These are phyloP conservation scores for Fregata magnificens DNA, from an alignment of 2,113 vertebrate genomes.

Conservation along the genomic window DNA sequence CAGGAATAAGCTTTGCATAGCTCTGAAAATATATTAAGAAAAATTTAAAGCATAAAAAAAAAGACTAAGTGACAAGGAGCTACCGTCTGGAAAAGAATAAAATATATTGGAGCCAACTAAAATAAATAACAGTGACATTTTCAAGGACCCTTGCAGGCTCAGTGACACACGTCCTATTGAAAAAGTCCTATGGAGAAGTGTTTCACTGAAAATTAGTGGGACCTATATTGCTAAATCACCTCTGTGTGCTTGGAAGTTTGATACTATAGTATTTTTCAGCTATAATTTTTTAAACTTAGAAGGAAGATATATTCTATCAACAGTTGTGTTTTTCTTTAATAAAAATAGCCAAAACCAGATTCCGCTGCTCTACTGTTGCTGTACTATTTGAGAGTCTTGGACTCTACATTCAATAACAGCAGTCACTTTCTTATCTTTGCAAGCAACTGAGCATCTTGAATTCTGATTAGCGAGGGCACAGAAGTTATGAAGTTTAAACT, in stretches of 20 bases:
- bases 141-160: neutral
- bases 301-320: neutral
- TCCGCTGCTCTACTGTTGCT: neutral
- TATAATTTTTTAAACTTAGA: neutral
- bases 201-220: neutral
- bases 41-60: neutral
- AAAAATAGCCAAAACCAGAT: neutral
- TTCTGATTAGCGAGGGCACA: neutral
- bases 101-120: neutral
- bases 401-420: neutral
- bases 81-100: neutral
- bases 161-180: rapidly evolving
- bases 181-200: neutral
- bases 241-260: neutral
- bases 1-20: slow-evolving; percentile 94
- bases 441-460: neutral
- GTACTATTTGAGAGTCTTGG: neutral
- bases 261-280: neutral
- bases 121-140: neutral
- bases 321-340: neutral
- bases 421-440: neutral
- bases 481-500: neutral
- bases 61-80: neutral
- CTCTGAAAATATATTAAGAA: slow-evolving; percentile 74
- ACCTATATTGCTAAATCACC: neutral